Conservation (phyloP, 1,140 invertebrate genomes). For the Penaeus japonicus region DNA sequence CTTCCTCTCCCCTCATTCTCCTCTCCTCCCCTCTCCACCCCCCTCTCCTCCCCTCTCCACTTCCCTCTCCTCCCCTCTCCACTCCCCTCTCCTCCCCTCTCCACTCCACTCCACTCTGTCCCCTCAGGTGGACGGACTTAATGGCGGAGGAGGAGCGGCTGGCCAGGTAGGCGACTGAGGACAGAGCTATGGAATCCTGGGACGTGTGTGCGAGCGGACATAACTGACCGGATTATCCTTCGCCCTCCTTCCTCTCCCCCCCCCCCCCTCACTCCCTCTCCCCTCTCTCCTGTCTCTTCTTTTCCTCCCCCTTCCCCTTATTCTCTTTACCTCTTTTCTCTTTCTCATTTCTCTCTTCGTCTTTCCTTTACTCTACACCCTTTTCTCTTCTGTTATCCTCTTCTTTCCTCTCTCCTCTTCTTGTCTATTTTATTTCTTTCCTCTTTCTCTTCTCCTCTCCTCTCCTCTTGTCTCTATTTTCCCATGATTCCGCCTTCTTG, state of each 20-base stretch:
- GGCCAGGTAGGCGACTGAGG: too few species aligned
- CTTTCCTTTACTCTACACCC: not conserved
- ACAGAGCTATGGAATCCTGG: too few species aligned
- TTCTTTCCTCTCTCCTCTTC: not conserved
- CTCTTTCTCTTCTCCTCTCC: too few species aligned
- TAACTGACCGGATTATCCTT: slow-evolving; percentile 11
- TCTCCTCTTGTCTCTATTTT: not conserved
- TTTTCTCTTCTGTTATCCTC: not conserved
- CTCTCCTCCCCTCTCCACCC: not conserved
- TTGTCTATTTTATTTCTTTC: not conserved
- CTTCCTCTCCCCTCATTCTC: not conserved
- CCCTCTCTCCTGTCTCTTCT: too few species aligned
- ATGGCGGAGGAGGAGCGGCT: too few species aligned
- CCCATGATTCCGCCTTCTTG: not conserved
- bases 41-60: not conserved
- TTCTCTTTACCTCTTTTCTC: not conserved
- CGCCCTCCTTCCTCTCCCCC: not conserved
- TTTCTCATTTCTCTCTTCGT: not conserved
- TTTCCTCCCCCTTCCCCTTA: too few species aligned
- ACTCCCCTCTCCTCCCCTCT: too few species aligned
- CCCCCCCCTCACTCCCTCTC: not conserved
- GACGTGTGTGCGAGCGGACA: not conserved
- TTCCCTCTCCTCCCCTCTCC: not conserved
- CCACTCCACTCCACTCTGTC: slow-evolving; percentile 17
- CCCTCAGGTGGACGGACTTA: not conserved